Conservation (phyloP, 2,888 invertebrate genomes). For the Melipona bicolor region DNA sequence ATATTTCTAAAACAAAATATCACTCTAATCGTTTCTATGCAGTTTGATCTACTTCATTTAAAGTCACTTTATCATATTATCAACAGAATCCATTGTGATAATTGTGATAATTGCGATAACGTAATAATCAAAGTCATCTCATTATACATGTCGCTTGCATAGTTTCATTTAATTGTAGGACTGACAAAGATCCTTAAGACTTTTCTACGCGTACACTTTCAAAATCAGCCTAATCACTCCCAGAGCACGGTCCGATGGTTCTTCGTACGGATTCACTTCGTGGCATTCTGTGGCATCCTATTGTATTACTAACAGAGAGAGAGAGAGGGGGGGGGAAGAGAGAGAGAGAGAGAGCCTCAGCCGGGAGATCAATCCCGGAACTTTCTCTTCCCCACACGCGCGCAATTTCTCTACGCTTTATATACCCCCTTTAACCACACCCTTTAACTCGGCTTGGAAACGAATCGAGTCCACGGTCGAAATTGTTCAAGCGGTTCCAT, state of each 20-base stretch:
- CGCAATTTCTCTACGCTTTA: neutral
- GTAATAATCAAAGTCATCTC: too few species aligned
- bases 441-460: neutral
- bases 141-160: too few species aligned
- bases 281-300: neutral
- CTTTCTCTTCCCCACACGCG: neutral
- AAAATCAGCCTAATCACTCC: too few species aligned
- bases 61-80: too few species aligned
- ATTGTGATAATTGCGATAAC: too few species aligned
- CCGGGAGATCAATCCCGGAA: neutral
- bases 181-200: too few species aligned
- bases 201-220: too few species aligned
- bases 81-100: too few species aligned
- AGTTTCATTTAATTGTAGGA: too few species aligned
- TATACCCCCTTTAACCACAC: neutral
- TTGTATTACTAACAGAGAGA: neutral
- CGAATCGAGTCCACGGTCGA: conserved; percentile 17
- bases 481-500: conserved; percentile 43
- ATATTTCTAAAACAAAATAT: too few species aligned
- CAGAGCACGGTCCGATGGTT: neutral
- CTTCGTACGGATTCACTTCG: neutral
- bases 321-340: too few species aligned
- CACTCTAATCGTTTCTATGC: neutral
- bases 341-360: too few species aligned
- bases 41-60: neutral